Conservation (phyloP, 2,888 invertebrate species). For the Coelopa pilipes region DNA sequence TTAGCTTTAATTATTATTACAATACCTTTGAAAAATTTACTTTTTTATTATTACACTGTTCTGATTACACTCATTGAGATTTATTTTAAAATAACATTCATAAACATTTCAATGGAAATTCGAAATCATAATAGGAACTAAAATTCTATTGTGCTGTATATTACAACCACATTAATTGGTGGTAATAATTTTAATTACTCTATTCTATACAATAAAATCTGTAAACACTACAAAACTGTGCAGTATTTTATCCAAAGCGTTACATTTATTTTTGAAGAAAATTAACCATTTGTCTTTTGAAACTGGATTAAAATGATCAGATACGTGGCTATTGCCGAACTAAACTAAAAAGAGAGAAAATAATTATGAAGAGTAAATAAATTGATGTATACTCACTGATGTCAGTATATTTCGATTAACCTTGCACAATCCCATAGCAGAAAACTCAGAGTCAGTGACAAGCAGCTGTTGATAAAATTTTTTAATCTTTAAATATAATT, state of each 20-base stretch:
- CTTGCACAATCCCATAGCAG: conserved; percentile 69
- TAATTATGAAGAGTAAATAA: not conserved
- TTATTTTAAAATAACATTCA: no score
- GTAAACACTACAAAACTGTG: no score
- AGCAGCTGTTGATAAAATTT: conserved; percentile 66
- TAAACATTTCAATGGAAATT: no score
- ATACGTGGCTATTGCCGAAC: conserved; percentile 70
- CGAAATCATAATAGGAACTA: no score
- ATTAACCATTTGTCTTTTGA: conserved; percentile 68
- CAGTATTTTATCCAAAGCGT: no score
- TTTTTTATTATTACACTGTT: no score
- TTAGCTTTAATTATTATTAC: not conserved
- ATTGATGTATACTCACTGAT: conserved; percentile 64
- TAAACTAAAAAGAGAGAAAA: conserved; percentile 63
- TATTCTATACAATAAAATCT: no score
- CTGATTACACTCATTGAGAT: no score
- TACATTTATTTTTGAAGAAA: not conserved
- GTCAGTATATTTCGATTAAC: conserved; percentile 70
- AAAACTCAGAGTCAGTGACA: conserved; percentile 65
- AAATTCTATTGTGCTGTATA: no score
- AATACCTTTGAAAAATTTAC: no score
- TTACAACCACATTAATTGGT: no score
- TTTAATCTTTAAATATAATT: conserved; percentile 49
- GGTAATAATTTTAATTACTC: no score
- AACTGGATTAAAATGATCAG: conserved; percentile 71